Evolutionary conservation across 1,140 invertebrate species (phyloP).

Genomic region (Acromyrmex echinatior): DNA sequence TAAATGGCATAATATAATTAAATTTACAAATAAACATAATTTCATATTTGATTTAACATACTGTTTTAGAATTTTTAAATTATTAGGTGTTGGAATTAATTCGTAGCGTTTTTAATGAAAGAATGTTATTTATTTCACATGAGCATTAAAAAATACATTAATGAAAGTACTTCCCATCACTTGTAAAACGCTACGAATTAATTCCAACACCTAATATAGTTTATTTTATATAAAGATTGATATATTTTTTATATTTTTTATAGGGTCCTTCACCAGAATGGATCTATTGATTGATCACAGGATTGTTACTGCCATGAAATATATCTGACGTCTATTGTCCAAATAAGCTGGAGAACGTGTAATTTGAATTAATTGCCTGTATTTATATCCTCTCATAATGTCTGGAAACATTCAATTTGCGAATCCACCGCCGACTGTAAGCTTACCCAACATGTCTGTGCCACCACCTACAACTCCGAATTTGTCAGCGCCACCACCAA

Average conservation of each 20-base stretch:
- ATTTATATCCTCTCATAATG: conserved; percentile 73
- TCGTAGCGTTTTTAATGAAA: too few species aligned
- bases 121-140: too few species aligned
- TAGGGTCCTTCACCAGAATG: conserved; percentile 59
- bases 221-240: conserved; percentile 5
- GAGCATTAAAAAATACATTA: too few species aligned
- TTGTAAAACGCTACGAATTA: too few species aligned
- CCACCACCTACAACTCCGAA: conserved; percentile 84
- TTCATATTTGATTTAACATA: background rate
- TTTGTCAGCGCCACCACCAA: conserved; percentile 84
- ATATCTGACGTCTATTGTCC: conserved; percentile 56
- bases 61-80: background rate
- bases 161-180: too few species aligned
- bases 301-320: conserved; percentile 2
- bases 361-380: conserved; percentile 55
- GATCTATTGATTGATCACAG: conserved; percentile 17
- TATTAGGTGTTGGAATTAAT: too few species aligned
- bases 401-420: conserved; percentile 83
- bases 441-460: conserved; percentile 85
- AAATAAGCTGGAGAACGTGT: conserved; percentile 46
- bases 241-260: conserved; percentile 56
- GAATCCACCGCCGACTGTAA: conserved; percentile 83
- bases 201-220: too few species aligned
- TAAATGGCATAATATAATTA: background rate
- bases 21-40: background rate